Base-by-base conservation (phyloP, 2,888 invertebrate species). In the Xestia rhomboidea region DNA sequence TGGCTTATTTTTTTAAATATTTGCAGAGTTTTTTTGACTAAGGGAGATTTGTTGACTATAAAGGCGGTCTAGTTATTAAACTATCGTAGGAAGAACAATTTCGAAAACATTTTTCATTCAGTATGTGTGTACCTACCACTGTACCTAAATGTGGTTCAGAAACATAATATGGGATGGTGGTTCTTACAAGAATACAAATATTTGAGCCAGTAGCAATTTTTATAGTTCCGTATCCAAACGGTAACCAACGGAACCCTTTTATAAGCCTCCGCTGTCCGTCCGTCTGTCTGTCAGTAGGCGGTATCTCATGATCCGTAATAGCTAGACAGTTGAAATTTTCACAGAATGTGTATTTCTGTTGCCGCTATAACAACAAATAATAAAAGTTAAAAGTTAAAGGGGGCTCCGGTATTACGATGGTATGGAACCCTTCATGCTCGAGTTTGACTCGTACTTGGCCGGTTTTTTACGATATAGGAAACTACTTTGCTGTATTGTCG, bases 1-100 rank as follows among this genome's bases (percentile, higher is more conserved):
- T 49, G 49, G 34, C n/a, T 81, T 71, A n/a, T 21, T 64, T 68
- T 81, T 81, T 70, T n/a, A n/a, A n/a, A 30, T 34, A 70, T 41
- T 64, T 60, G 49, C 49, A 24, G 1, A 54, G 38, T 8, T 68
- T 77, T 57, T 82, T 66, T 51, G 13, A 15, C 15, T 41, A 21
- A 0, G 0, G 4, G 18, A 46, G 38, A 54, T 67, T 68, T 57
- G 7, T 66, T 73, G 10, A 11, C 15, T 34, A 24, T 15, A n/a
- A 18, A 24, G 27, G 5, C 15, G 18, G 7, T 24, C 34, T 34
- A n/a, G 18, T 38, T 24, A 18, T 18, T 44, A 44, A 73, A 73
- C n/a, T 73, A 44, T 54, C 2, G 41, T 24, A 41, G 13, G 15
- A 51, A 41, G 34, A 54, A 54, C 2, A 41, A 41, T 8, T 8